These are phyloP conservation scores for Dendropsophus ebraccatus DNA, from an alignment of 2,113 vertebrate genomes.

Conservation along the genomic window DNA sequence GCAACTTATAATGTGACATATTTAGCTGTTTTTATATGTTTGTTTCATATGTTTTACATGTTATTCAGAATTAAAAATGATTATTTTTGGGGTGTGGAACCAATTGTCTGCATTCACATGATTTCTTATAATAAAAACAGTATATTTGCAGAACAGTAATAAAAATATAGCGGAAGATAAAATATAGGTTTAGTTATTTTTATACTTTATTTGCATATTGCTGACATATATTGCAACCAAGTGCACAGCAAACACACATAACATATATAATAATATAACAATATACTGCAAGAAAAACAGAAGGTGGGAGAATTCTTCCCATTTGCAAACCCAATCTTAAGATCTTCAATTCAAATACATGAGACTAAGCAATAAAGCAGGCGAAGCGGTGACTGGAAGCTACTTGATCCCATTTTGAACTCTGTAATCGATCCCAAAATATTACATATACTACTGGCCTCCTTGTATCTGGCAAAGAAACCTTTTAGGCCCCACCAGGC, in stretches of 20 bases:
- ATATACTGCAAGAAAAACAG: not conserved
- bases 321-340: not conserved
- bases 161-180: not conserved
- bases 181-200: not conserved
- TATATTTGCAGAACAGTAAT: no score
- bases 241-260: not conserved
- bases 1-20: no score
- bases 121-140: no score
- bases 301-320: not conserved
- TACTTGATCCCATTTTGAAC: not conserved
- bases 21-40: no score
- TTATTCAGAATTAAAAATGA: no score
- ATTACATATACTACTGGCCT: not conserved
- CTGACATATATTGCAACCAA: conserved; percentile 16
- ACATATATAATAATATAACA: not conserved
- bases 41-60: no score
- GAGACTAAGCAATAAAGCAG: not conserved
- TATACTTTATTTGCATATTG: conserved; percentile 14
- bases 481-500: no score
- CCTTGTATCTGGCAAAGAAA: not conserved
- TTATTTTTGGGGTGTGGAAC: no score
- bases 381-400: not conserved
- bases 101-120: no score
- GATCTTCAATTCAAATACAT: not conserved
- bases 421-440: no score